These are phyloP conservation scores for Lymantria monacha DNA, from an alignment of 2,888 invertebrate genomes.

Conservation along the genomic window DNA sequence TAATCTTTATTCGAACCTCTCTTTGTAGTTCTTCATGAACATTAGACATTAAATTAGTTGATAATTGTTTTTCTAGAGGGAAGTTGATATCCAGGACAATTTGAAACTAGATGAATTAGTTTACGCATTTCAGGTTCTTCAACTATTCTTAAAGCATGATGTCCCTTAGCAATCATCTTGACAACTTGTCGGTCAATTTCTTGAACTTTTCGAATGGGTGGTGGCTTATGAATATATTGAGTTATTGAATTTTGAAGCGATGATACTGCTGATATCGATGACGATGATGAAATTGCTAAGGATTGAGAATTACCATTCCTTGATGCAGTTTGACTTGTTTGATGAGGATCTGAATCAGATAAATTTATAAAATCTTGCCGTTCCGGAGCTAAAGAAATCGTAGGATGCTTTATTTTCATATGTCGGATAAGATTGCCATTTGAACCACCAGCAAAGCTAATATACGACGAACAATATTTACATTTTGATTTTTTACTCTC, in stretches of 20 bases:
- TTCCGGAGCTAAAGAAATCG: too few species aligned
- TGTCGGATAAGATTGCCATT: too few species aligned
- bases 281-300: not conserved
- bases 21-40: not conserved
- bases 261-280: not conserved
- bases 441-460: too few species aligned
- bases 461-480: too few species aligned
- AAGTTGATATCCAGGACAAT: conserved; percentile 13
- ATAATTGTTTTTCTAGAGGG: conserved; percentile 4
- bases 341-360: too few species aligned
- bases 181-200: conserved; percentile 19
- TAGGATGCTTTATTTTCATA: too few species aligned
- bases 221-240: conserved; percentile 10
- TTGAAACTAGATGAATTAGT: not conserved
- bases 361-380: too few species aligned
- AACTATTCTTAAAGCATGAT: conserved; percentile 20
- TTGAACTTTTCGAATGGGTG: conserved; percentile 14
- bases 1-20: conserved; percentile 1
- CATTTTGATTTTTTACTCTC: too few species aligned
- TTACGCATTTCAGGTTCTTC: conserved; percentile 14
- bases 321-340: too few species aligned
- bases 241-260: not conserved
- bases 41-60: conserved; percentile 1
- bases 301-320: too few species aligned
- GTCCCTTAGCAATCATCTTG: conserved; percentile 18